Evolutionary conservation across 2,888 invertebrate genomes (phyloP).

Genomic region (Macrosoma leucophasiata): DNA sequence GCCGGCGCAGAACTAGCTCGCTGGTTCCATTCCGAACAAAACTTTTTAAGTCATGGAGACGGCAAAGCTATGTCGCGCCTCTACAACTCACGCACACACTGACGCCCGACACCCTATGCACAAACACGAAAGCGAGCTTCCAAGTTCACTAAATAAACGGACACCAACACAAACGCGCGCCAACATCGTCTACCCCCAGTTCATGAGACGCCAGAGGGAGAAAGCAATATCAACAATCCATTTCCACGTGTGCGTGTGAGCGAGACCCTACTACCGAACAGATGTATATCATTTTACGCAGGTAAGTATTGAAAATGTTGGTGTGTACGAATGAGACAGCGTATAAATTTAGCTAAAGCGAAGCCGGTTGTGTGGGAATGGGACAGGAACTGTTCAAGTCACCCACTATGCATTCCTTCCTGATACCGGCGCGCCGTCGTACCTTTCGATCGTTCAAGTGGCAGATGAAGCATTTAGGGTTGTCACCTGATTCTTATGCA

Average conservation of each 20-base stretch:
- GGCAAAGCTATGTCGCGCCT: conserved; percentile 76
- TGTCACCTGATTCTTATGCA: conserved; percentile 45
- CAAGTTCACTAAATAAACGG: conserved; percentile 76
- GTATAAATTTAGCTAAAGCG: conserved; percentile 63
- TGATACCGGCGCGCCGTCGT: conserved; percentile 69
- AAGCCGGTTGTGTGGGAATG: conserved; percentile 63
- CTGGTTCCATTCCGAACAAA: conserved; percentile 65
- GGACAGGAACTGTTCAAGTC: conserved; percentile 71
- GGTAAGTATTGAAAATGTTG: conserved; percentile 74
- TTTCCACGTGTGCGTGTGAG: conserved; percentile 42
- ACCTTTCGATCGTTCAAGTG: conserved; percentile 77
- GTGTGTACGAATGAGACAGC: conserved; percentile 65
- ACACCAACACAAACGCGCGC: conserved; percentile 69
- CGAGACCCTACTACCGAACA: conserved; percentile 61
- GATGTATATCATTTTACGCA: conserved; percentile 75
- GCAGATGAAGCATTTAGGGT: conserved; percentile 75
- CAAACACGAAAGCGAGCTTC: conserved; percentile 71
- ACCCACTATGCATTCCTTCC: conserved; percentile 75
- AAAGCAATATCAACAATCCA: conserved; percentile 71
- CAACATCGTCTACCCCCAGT: conserved; percentile 72
- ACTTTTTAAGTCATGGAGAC: conserved; percentile 75
- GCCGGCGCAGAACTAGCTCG: conserved; percentile 70
- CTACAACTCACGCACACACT: conserved; percentile 70
- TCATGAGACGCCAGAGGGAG: conserved; percentile 62
- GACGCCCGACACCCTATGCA: conserved; percentile 64